A percentile compares a stretch with the other conserved stretches of the same genome.
phyloP scores from a whole-genome alignment of 64 coral and sea anemone genomes.

The Orbicella faveolata region DNA sequence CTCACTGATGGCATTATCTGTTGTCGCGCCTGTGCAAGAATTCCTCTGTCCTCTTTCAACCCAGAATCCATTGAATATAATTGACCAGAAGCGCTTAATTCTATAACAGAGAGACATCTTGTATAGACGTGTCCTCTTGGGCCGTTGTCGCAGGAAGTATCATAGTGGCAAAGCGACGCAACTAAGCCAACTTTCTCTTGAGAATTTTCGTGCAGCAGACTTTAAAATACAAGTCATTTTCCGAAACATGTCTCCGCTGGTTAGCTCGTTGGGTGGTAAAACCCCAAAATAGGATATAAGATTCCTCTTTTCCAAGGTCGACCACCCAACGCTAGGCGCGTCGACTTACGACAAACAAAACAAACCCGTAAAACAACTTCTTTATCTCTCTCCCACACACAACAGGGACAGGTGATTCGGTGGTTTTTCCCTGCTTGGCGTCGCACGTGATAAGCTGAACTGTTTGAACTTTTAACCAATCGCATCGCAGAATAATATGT shows the following conservation, averaged over 20 bases:
- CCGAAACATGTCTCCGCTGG: not conserved
- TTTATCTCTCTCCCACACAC: not conserved
- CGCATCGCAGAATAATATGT: not conserved
- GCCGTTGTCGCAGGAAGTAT: constrained; percentile 1
- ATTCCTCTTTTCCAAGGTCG: not conserved
- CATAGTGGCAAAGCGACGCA: not conserved
- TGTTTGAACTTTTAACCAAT: not conserved
- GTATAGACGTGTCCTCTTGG: not conserved
- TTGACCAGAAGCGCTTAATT: constrained; percentile 61
- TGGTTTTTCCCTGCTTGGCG: constrained; percentile 11
- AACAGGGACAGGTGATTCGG: constrained; percentile 9
- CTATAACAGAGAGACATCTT: constrained; percentile 87
- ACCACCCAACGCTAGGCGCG: constrained; percentile 35
- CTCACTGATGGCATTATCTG: not conserved
- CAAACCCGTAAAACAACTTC: constrained; percentile 8
- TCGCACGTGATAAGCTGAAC: not conserved
- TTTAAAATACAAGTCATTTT: not conserved
- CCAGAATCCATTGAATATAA: constrained; percentile 50
- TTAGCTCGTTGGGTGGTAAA: constrained; percentile 32
- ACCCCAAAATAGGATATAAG: not conserved
- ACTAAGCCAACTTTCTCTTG: not conserved
- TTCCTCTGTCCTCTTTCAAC: constrained; percentile 12
- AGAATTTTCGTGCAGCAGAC: not conserved
- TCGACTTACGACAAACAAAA: constrained; percentile 27
- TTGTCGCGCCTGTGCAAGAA: not conserved